phyloP scores from a whole-genome alignment of 2,113 vertebrate species.

The Pelecanoides urinatrix region DNA sequence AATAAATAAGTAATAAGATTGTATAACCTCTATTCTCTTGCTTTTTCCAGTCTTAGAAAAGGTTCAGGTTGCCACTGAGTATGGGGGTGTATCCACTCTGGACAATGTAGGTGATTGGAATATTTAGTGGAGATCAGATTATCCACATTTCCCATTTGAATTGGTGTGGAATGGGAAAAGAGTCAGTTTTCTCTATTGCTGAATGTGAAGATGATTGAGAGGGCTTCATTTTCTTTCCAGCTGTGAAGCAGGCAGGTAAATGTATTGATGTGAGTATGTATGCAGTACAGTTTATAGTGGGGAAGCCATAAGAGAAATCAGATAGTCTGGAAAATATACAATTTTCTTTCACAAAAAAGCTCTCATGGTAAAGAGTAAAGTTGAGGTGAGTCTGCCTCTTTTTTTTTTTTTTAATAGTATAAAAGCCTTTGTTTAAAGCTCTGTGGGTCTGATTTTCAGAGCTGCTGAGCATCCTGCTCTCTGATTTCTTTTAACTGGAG shows the following conservation, averaged over 20 bases:
- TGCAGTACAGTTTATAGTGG: background rate
- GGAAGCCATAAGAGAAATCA: constrained; percentile 5
- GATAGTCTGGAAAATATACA: background rate
- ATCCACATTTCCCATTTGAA: background rate
- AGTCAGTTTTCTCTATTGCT: background rate
- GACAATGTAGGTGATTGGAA: background rate
- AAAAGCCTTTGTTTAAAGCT: constrained; percentile 27
- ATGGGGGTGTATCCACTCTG: background rate
- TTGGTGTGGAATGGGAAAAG: background rate
- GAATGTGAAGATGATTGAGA: constrained; percentile 24
- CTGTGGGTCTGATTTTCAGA: background rate
- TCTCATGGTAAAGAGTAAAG: background rate
- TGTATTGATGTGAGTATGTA: background rate
- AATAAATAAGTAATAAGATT: constrained; percentile 40
- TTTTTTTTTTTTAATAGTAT: background rate
- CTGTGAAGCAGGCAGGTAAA: constrained; percentile 18
- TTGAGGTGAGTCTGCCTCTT: background rate
- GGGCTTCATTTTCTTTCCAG: constrained; percentile 23
- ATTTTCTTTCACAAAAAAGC: constrained; percentile 23
- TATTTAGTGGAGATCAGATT: background rate
- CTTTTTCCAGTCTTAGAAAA: background rate
- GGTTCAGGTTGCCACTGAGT: background rate
- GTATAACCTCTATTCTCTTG: background rate
- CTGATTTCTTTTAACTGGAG: constrained; percentile 2
- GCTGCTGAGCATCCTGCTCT: background rate